These are phyloP conservation scores for Andrena minutula DNA, from an alignment of 2,888 invertebrate species.

Conservation along the genomic window DNA sequence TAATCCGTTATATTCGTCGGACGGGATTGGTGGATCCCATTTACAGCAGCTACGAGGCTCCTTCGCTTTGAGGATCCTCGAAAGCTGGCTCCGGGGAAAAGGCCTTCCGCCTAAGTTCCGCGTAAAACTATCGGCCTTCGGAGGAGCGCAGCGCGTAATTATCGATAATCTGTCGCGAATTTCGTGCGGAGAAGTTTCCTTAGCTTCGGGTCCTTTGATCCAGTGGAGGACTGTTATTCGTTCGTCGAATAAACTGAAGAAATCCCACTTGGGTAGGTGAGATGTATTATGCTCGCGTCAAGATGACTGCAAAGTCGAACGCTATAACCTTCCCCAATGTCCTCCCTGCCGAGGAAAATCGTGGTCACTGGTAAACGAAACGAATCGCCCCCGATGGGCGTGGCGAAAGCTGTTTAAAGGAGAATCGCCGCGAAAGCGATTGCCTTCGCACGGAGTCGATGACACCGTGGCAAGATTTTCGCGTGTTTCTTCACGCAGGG, in stretches of 20 bases:
- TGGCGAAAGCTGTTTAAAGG: slow-evolving; percentile 1
- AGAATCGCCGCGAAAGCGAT: not conserved
- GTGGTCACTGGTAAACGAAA: not conserved
- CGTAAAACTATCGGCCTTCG: too few relatives aligned
- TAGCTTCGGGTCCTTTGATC: too few relatives aligned
- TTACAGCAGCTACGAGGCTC: slow-evolving; percentile 2
- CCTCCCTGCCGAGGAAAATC: not conserved
- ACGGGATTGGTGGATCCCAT: slow-evolving; percentile 21
- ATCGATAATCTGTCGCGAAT: too few relatives aligned
- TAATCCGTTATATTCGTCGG: slow-evolving; percentile 17
- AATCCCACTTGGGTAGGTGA: too few relatives aligned
- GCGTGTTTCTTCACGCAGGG: slow-evolving; percentile 54
- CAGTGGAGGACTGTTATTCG: too few relatives aligned
- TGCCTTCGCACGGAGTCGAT: slow-evolving; percentile 23
- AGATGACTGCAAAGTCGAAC: not conserved
- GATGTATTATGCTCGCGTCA: too few relatives aligned
- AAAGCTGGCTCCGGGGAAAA: too few relatives aligned
- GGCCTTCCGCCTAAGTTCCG: too few relatives aligned
- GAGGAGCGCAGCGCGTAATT: too few relatives aligned
- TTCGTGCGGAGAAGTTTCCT: too few relatives aligned
- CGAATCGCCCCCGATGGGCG: not conserved
- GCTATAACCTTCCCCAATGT: slow-evolving; percentile 11
- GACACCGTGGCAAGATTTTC: slow-evolving; percentile 62
- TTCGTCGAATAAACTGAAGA: too few relatives aligned
- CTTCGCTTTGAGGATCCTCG: too few relatives aligned